Percentiles rank a stretch among this genome's conserved stretches.
These are phyloP conservation scores for Enteromius viviparus DNA, from an alignment of 2,797 vertebrate genomes.

Conservation along the genomic window DNA sequence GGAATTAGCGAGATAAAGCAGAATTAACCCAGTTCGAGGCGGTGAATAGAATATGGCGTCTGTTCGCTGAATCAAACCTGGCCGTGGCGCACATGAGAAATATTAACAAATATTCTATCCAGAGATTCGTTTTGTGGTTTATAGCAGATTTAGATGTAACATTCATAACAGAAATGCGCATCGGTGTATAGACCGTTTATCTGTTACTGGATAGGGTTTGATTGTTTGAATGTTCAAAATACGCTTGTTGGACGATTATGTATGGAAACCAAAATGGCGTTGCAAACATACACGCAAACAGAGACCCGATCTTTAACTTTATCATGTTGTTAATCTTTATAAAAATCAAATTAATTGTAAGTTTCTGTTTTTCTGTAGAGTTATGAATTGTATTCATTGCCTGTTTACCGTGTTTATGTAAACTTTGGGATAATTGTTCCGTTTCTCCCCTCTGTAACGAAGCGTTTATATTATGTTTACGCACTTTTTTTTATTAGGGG, in stretches of 20 bases:
- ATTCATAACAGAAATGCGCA: neutral
- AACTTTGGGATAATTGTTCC: neutral
- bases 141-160: neutral
- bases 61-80: constrained; percentile 8
- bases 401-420: neutral
- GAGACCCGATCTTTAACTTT: neutral
- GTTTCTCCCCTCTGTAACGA: neutral
- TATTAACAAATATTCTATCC: neutral
- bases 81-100: constrained; percentile 6
- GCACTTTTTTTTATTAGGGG: neutral
- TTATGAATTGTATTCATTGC: neutral
- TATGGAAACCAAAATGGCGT: constrained; percentile 75
- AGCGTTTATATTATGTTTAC: neutral
- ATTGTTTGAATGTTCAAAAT: neutral
- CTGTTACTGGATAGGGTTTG: neutral
- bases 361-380: neutral
- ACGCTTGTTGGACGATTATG: neutral
- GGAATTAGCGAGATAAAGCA: neutral
- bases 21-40: neutral
- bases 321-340: neutral
- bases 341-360: neutral
- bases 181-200: rapidly evolving
- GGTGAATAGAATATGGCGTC: constrained; percentile 57
- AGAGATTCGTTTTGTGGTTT: neutral
- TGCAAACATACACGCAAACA: constrained; percentile 35